Conservation (phyloP, 2,888 invertebrate genomes). For the Stenotaenia linearis region DNA sequence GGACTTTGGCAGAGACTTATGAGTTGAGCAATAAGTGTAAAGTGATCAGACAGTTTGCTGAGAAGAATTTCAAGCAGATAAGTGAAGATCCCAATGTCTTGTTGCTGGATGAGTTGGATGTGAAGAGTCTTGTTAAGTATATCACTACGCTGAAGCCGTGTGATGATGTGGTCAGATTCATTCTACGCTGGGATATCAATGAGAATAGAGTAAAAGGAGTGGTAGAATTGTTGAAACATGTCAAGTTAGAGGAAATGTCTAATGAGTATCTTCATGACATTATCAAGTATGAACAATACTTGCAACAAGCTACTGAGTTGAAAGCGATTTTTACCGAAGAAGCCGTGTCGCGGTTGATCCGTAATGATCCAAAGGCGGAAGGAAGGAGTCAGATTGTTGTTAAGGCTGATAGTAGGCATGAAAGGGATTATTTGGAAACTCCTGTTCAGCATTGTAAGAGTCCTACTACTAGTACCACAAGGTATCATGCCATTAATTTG, state of each 20-base stretch:
- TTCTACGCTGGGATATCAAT: neutral
- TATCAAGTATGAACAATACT: neutral
- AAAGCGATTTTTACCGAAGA: neutral
- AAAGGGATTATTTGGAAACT: neutral
- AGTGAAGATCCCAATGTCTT: neutral
- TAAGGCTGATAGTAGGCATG: neutral
- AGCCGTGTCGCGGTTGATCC: neutral
- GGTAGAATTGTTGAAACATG: neutral
- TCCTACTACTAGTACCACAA: neutral
- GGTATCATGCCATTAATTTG: neutral
- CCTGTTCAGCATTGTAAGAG: neutral
- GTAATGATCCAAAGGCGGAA: too few species aligned
- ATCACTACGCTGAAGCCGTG: neutral
- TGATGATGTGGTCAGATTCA: neutral
- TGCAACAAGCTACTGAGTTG: neutral
- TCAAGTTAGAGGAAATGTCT: neutral
- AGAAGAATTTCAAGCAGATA: neutral
- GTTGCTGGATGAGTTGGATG: neutral
- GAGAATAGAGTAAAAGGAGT: neutral
- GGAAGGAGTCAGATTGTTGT: too few species aligned
- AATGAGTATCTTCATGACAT: neutral
- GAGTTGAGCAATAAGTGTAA: neutral
- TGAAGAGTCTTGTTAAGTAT: neutral
- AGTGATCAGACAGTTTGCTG: neutral
- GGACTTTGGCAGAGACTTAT: neutral